Conservation (phyloP, 1,140 invertebrate species). For the Xylocopa sonorina region DNA sequence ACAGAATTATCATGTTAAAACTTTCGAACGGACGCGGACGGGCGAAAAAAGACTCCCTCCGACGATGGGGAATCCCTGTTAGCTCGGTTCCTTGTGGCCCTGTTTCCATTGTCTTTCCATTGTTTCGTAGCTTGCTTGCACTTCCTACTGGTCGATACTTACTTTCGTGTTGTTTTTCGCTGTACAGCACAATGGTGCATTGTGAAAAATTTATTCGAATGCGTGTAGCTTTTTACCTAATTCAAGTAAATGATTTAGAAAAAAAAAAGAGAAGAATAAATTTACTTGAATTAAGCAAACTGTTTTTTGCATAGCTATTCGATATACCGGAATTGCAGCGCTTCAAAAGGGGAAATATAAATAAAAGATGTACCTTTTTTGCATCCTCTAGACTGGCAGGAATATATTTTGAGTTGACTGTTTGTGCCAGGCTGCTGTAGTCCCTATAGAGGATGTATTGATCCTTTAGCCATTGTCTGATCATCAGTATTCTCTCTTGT, state of each 20-base stretch:
- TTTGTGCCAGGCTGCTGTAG: slow-evolving; percentile 66
- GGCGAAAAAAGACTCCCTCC: slow-evolving; percentile 12
- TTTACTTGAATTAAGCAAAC: too few relatives aligned
- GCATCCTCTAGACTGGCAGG: slow-evolving; percentile 68
- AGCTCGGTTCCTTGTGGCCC: slow-evolving; percentile 25
- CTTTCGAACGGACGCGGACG: slow-evolving; percentile 2
- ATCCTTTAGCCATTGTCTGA: slow-evolving; percentile 73
- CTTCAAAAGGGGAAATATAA: background rate
- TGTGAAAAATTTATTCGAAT: slow-evolving; percentile 2
- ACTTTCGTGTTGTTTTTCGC: slow-evolving; percentile 4
- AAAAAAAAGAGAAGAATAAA: too few relatives aligned
- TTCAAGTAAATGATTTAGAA: too few relatives aligned
- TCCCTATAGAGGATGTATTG: slow-evolving; percentile 74
- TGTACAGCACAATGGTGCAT: background rate
- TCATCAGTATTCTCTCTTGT: slow-evolving; percentile 65
- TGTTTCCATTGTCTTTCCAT: slow-evolving; percentile 35
- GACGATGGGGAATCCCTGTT: background rate
- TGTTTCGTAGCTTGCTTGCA: slow-evolving; percentile 27
- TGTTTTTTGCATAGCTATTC: background rate
- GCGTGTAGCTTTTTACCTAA: too few relatives aligned
- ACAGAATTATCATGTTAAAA: slow-evolving; percentile 47
- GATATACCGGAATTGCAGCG: background rate
- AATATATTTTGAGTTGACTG: slow-evolving; percentile 71
- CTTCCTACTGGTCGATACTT: slow-evolving; percentile 6
- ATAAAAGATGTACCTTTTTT: slow-evolving; percentile 63